Evolutionary conservation across 2,888 invertebrate species (phyloP).

Genomic region (Synanthedon tipuliformis): DNA sequence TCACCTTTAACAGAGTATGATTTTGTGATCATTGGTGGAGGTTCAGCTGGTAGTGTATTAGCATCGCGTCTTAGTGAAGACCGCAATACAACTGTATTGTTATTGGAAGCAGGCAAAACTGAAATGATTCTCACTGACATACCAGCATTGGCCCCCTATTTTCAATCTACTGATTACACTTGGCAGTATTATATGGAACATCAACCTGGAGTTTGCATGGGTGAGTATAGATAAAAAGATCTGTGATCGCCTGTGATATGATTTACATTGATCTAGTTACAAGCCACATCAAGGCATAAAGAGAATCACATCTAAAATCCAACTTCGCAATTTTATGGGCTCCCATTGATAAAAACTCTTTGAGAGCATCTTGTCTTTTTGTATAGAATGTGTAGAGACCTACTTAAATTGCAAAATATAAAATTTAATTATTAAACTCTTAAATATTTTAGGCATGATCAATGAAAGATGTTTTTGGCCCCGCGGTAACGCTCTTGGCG

Average conservation of each 20-base stretch:
- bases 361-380: too few species aligned
- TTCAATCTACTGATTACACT: constrained; percentile 69
- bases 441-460: constrained; percentile 34
- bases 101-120: constrained; percentile 70
- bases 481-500: constrained; percentile 81
- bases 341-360: too few species aligned
- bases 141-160: constrained; percentile 65
- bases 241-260: too few species aligned
- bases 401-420: too few species aligned
- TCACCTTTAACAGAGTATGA: constrained; percentile 57
- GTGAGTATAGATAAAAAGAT: constrained; percentile 13
- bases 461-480: constrained; percentile 74
- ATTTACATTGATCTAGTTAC: too few species aligned
- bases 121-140: constrained; percentile 60
- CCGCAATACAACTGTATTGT: constrained; percentile 64
- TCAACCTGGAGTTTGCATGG: constrained; percentile 64
- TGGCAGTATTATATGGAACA: constrained; percentile 74
- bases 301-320: too few species aligned
- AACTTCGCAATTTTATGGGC: too few species aligned
- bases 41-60: constrained; percentile 67
- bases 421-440: too few species aligned
- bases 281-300: too few species aligned
- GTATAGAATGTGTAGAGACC: too few species aligned
- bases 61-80: constrained; percentile 62
- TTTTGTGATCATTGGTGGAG: constrained; percentile 68